A percentile compares a stretch with the other conserved stretches of the same genome.
phyloP scores from a whole-genome alignment of 2,797 vertebrate species.

The Crypturellus tataupa region DNA sequence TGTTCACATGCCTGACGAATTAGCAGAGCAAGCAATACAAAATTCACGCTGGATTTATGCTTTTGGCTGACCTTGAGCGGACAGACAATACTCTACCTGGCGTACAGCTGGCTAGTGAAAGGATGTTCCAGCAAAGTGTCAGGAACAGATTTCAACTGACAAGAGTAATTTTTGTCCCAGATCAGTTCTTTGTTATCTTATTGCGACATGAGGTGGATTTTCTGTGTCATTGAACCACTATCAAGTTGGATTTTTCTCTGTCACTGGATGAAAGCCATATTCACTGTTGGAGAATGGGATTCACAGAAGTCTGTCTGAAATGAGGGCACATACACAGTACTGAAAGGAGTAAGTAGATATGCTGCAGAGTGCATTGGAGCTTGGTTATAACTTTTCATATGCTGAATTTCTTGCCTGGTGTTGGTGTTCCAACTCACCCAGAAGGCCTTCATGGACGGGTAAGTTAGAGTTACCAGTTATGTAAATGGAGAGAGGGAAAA shows the following conservation, averaged over 20 bases:
- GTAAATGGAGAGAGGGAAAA: too few relatives aligned
- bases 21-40: constrained; percentile 1
- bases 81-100: neutral
- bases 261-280: neutral
- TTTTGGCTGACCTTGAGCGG: neutral
- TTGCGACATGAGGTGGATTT: neutral
- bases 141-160: constrained; percentile 29
- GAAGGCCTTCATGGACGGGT: neutral
- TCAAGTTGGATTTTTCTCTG: neutral
- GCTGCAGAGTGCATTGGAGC: neutral
- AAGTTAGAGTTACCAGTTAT: neutral
- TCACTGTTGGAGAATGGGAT: neutral
- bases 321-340: neutral
- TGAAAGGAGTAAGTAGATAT: neutral
- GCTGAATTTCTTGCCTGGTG: neutral
- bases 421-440: neutral
- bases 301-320: neutral
- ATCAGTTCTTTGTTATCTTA: constrained; percentile 11
- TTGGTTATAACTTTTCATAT: neutral
- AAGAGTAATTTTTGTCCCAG: constrained; percentile 1
- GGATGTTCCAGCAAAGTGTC: neutral
- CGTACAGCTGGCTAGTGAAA: constrained; percentile 10
- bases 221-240: neutral
- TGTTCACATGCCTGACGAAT: neutral
- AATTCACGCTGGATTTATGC: neutral